phyloP scores from a whole-genome alignment of 37 sponge, comb jelly and placozoan genomes.

The Theonella swinhoei region DNA sequence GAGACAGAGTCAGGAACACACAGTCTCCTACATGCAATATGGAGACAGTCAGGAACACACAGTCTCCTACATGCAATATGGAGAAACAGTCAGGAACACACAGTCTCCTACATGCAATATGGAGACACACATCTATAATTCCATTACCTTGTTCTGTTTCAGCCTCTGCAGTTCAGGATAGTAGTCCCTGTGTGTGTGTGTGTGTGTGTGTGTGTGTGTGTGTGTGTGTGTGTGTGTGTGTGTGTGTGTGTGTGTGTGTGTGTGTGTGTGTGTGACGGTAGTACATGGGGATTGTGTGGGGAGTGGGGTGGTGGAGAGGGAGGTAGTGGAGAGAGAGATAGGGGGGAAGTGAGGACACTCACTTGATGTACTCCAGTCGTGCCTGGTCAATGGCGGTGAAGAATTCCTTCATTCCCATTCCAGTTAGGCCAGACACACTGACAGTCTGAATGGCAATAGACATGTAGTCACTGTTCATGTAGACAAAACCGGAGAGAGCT shows the following conservation, averaged over 20 bases:
- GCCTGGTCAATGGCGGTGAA: constrained; percentile 75
- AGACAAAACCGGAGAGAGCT: background rate
- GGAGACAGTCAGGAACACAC: too few species aligned
- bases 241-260: background rate
- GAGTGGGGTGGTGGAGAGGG: background rate
- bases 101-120: too few species aligned
- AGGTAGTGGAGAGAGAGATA: background rate
- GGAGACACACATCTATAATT: background rate
- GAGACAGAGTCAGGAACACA: too few species aligned
- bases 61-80: too few species aligned
- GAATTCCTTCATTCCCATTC: constrained; percentile 81
- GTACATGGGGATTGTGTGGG: too few species aligned
- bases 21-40: too few species aligned
- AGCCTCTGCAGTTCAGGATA: constrained; percentile 47
- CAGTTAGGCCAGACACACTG: constrained; percentile 87
- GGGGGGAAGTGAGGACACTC: constrained; percentile 12
- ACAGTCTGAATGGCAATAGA: constrained; percentile 47
- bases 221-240: too few species aligned
- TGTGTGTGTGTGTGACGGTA: constrained; percentile 2
- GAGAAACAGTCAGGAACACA: too few species aligned
- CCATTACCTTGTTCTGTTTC: constrained; percentile 24
- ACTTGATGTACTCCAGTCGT: constrained; percentile 75
- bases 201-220: constrained; percentile 6
- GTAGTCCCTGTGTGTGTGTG: constrained; percentile 31
- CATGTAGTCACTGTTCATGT: background rate